Evolutionary conservation across 2,113 vertebrate species (phyloP).

Genomic region (Triplophysa tibetana): DNA sequence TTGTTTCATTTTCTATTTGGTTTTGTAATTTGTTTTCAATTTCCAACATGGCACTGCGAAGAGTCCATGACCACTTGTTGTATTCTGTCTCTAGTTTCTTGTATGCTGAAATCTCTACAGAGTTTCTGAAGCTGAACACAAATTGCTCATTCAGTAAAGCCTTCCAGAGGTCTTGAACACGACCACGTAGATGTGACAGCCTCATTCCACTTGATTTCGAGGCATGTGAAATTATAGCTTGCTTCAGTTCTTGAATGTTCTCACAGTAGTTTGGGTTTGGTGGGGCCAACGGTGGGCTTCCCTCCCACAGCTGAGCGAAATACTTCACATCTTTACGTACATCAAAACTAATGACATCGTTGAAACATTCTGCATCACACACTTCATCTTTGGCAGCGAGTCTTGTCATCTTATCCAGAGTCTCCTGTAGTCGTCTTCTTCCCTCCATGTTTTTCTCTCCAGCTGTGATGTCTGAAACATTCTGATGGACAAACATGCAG

Average conservation of each 20-base stretch:
- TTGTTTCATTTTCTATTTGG: constrained; percentile 53
- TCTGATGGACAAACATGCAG: constrained; percentile 73
- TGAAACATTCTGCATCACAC: constrained; percentile 58
- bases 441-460: constrained; percentile 67
- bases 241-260: constrained; percentile 48
- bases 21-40: constrained; percentile 61
- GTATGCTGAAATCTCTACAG: constrained; percentile 60
- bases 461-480: constrained; percentile 63
- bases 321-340: constrained; percentile 56
- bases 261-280: constrained; percentile 58
- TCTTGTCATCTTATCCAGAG: constrained; percentile 67
- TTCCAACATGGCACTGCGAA: constrained; percentile 61
- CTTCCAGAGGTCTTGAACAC: constrained; percentile 61
- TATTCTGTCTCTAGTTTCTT: constrained; percentile 59
- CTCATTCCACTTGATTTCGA: constrained; percentile 41
- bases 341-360: constrained; percentile 56
- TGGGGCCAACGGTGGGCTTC: constrained; percentile 57
- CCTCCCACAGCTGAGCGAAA: constrained; percentile 56
- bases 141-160: constrained; percentile 52
- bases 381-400: constrained; percentile 65
- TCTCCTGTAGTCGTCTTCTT: constrained; percentile 60
- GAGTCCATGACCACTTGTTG: background rate
- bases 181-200: constrained; percentile 63
- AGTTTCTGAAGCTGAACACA: constrained; percentile 72
- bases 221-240: constrained; percentile 18